Evolutionary conservation across 2,888 invertebrate genomes (phyloP), one percentile per base, ranked within the genome.

Genomic region (Scelioninae gen. 2): DNA sequence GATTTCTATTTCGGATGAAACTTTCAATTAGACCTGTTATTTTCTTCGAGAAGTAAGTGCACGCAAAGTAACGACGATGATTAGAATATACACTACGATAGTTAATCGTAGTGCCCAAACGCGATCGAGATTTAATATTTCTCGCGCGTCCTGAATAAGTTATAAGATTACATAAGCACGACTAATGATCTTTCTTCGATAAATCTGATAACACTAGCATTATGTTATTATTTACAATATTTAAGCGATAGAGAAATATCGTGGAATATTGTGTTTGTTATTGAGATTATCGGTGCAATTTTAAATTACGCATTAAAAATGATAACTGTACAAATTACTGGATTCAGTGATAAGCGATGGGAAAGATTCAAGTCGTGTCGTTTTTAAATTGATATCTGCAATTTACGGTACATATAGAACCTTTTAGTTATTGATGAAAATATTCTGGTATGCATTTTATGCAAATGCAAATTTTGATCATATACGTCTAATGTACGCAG

Each of bases 381-480:
- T 11, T 35, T 35, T 6, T 35, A 35, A 35, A 11, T 2, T 35
- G n/a, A 35, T 35, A 11, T 11, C 35, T 35, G 11, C 11, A 35
- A 92, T 95, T 93, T 89, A 96, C 99, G 92, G 83, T 96, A 95
- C 76, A 99, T 90, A 87, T 99, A 97, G 85, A 98, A 98, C n/a
- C n/a, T n/a, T n/a, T n/a, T n/a, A n/a, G n/a, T n/a, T n/a, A n/a
- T n/a, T n/a, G n/a, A n/a, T n/a, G n/a, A n/a, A n/a, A n/a, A n/a
- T n/a, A n/a, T n/a, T n/a, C n/a, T n/a, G n/a, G n/a, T n/a, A n/a
- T n/a, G n/a, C n/a, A n/a, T n/a, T n/a, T n/a, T n/a, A n/a, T n/a
- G n/a, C n/a, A n/a, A n/a, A n/a, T n/a, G n/a, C n/a, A n/a, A n/a
- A n/a, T n/a, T n/a, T n/a, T n/a, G n/a, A n/a, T n/a, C n/a, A n/a